These are phyloP conservation scores for Drosophila virilis DNA, from an alignment of 1,140 invertebrate genomes.

Conservation along the genomic window DNA sequence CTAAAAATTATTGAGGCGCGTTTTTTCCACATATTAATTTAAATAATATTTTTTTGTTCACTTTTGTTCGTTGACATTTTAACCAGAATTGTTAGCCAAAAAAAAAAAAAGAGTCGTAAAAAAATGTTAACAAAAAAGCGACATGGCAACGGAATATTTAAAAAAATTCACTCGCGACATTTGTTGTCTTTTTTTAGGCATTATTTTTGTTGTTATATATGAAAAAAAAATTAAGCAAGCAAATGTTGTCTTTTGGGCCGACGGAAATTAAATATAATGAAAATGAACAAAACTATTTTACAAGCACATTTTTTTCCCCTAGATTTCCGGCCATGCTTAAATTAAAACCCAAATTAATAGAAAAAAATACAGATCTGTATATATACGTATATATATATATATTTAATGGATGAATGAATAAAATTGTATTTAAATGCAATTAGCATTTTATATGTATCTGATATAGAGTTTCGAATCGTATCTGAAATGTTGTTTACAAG, in stretches of 20 bases:
- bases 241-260: conserved; percentile 28
- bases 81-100: background rate
- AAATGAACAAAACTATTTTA: conserved; percentile 39
- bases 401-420: background rate
- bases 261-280: conserved; percentile 59
- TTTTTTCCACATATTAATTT: conserved; percentile 16
- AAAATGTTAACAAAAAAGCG: background rate
- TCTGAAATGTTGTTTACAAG: background rate
- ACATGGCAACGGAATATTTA: conserved; percentile 9
- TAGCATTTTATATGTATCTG: conserved; percentile 14
- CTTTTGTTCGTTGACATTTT: conserved; percentile 7
- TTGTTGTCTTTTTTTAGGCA: conserved; percentile 13
- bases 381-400: background rate
- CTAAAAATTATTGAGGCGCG: conserved; percentile 3
- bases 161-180: conserved; percentile 5
- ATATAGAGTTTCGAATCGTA: background rate
- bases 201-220: background rate
- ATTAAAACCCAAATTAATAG: conserved; percentile 24
- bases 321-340: conserved; percentile 33
- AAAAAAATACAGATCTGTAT: background rate
- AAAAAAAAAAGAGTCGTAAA: background rate
- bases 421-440: conserved; percentile 27
- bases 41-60: background rate
- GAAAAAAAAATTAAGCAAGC: background rate
- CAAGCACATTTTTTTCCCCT: conserved; percentile 18